Conservation (phyloP, 2,113 vertebrate species). For the human region DNA sequence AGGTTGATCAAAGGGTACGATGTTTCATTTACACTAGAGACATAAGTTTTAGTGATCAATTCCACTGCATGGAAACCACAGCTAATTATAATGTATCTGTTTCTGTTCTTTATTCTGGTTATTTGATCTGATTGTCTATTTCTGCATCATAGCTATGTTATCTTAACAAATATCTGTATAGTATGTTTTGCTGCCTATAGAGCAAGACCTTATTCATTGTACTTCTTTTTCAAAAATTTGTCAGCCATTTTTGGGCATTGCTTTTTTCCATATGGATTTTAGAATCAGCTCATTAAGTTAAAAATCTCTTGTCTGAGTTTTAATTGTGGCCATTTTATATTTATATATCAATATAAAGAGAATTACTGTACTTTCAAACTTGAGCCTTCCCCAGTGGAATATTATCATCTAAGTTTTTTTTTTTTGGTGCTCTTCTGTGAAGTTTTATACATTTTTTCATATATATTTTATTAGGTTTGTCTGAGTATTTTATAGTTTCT, state of each 20-base stretch:
- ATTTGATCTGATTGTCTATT: neutral
- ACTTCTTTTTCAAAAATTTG: neutral
- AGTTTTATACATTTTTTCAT: neutral
- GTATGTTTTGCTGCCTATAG: neutral
- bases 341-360: neutral
- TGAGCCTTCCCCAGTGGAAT: neutral
- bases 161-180: neutral
- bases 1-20: neutral
- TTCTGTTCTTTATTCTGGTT: neutral
- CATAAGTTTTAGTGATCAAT: neutral
- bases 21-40: neutral
- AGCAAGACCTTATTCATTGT: neutral
- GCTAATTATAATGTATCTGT: neutral
- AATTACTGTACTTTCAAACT: neutral
- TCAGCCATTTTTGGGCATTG: neutral
- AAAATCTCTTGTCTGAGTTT: constrained; percentile 5
- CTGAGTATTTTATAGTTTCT: neutral
- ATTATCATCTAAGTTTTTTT: neutral
- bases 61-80: neutral
- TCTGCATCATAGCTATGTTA: neutral
- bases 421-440: neutral
- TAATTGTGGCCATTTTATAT: neutral
- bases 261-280: neutral
- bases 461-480: neutral
- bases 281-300: neutral